These are phyloP conservation scores for Clavelina lepadiformis DNA, from an alignment of 23 tunicate genomes.

Conservation along the genomic window DNA sequence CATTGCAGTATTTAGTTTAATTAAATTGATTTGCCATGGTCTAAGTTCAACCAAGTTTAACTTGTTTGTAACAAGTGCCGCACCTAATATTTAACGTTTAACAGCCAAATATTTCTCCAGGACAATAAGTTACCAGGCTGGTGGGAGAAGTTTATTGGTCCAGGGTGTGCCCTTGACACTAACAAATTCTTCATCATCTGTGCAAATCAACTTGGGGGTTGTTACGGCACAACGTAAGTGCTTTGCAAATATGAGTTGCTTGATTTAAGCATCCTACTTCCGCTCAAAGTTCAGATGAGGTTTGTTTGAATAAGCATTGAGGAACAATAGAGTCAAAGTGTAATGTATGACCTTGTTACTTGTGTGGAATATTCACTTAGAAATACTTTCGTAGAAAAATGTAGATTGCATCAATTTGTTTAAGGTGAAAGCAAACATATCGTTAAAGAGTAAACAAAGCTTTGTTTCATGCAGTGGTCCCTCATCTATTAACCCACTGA, in stretches of 20 bases:
- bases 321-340: no score
- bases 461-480: slow-evolving; percentile 97
- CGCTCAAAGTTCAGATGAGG: neutral
- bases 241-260: neutral
- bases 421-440: no score
- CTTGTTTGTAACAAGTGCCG: no score
- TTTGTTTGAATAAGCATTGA: no score
- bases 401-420: no score
- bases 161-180: slow-evolving; percentile 85
- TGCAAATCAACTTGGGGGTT: slow-evolving; percentile 84
- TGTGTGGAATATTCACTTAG: no score
- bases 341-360: no score
- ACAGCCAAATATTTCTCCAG: no score
- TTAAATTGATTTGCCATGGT: neutral
- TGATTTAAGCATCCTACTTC: neutral
- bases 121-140: slow-evolving; percentile 72
- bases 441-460: no score
- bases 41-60: neutral
- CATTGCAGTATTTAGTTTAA: neutral
- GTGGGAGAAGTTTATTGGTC: slow-evolving; percentile 98
- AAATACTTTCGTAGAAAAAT: no score
- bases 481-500: slow-evolving; percentile 62
- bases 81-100: no score
- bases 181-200: slow-evolving; percentile 91
- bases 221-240: slow-evolving; percentile 94